A percentile compares a stretch with the other conserved stretches of the same genome.
Conservation (phyloP, 2,888 invertebrate genomes). For the Dorcus parallelipipedus region DNA sequence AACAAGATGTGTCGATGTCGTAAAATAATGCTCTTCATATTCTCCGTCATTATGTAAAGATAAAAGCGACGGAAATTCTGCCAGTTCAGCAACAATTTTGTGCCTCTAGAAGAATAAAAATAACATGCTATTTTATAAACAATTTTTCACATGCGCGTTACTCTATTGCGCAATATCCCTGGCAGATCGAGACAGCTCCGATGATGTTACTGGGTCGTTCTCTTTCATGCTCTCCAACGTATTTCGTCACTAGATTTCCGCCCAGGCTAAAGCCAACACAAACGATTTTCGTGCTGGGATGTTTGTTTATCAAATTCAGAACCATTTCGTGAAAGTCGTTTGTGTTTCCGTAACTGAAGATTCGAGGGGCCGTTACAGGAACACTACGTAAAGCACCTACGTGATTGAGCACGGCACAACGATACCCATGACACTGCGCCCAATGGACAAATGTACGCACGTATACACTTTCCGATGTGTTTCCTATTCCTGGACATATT, state of each 20-base stretch:
- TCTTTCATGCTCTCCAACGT: constrained; percentile 73
- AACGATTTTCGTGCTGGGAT: constrained; percentile 74
- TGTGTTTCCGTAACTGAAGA: constrained; percentile 91
- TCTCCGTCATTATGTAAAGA: constrained; percentile 89
- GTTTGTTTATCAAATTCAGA: constrained; percentile 66
- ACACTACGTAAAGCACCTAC: constrained; percentile 85
- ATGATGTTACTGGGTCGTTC: constrained; percentile 68
- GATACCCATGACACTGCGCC: constrained; percentile 86
- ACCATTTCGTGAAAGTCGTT: constrained; percentile 86
- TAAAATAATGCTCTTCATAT: constrained; percentile 83
- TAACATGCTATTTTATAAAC: background rate
- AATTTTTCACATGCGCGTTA: constrained; percentile 52
- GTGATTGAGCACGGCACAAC: constrained; percentile 91
- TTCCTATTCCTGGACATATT: constrained; percentile 90
- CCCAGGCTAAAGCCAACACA: constrained; percentile 92
- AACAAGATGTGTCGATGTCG: constrained; percentile 75
- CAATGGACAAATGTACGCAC: constrained; percentile 90
- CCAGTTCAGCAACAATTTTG: constrained; percentile 81
- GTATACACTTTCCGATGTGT: constrained; percentile 91
- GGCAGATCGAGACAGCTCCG: constrained; percentile 89
- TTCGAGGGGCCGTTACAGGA: constrained; percentile 80
- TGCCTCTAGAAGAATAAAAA: constrained; percentile 58
- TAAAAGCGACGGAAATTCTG: constrained; percentile 86
- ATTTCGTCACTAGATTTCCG: constrained; percentile 90
- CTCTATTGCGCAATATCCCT: constrained; percentile 90